These are phyloP conservation scores for Myotis myotis DNA, from an alignment of 2,797 vertebrate genomes.

Conservation along the genomic window DNA sequence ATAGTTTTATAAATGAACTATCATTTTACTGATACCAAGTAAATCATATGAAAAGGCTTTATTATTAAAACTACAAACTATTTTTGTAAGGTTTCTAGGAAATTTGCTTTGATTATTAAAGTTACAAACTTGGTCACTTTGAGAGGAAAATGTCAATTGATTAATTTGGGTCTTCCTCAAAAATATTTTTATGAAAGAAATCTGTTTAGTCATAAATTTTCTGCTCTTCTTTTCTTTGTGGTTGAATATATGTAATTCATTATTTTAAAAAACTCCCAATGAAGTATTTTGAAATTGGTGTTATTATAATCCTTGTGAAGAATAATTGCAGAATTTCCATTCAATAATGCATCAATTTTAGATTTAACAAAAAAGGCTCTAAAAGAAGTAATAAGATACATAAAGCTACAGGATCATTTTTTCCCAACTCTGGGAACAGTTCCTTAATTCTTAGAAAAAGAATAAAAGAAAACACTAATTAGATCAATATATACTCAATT, in stretches of 20 bases:
- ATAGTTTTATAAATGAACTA: constrained; percentile 1
- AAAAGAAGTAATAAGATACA: constrained; percentile 12
- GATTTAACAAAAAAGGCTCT: background rate
- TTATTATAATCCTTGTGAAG: background rate
- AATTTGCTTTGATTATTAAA: constrained; percentile 19
- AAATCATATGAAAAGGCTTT: background rate
- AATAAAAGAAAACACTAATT: background rate
- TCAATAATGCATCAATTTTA: constrained; percentile 31
- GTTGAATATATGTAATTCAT: background rate
- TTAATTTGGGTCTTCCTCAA: background rate
- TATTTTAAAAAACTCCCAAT: background rate
- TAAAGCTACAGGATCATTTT: background rate
- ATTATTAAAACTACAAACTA: constrained; percentile 18
- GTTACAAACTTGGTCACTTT: background rate
- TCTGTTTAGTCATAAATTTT: background rate
- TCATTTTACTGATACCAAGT: background rate
- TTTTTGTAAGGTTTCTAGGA: constrained; percentile 14
- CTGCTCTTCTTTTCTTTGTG: background rate
- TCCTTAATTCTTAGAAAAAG: constrained; percentile 36
- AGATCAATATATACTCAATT: background rate
- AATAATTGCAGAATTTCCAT: background rate
- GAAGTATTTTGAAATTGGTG: constrained; percentile 35
- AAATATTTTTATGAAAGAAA: background rate
- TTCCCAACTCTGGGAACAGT: background rate
- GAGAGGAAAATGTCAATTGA: background rate